Percentiles rank a stretch among this genome's conserved stretches.
Evolutionary conservation across 2,888 invertebrate genomes (phyloP).

Genomic region (Cyaniris semiargus): DNA sequence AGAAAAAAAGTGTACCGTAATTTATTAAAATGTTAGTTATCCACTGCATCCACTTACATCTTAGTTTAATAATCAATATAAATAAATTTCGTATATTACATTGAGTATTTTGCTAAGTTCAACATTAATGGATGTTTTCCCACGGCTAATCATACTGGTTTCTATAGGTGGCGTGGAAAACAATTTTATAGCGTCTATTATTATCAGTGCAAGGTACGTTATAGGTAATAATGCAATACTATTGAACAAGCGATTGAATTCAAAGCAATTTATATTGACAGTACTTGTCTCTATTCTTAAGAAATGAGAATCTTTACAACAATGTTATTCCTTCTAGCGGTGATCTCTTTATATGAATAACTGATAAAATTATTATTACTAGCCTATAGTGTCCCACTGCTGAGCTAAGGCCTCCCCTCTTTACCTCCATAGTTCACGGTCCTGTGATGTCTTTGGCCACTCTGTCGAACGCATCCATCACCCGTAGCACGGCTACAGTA

Average conservation of each 20-base stretch:
- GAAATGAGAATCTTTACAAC: not conserved
- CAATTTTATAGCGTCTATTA: constrained; percentile 9
- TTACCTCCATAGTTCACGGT: no score
- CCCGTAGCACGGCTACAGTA: no score
- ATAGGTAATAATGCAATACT: not conserved
- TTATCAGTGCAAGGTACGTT: constrained; percentile 2
- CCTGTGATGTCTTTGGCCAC: no score
- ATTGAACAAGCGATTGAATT: not conserved
- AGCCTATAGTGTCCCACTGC: no score
- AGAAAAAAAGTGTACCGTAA: no score
- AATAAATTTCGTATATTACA: not conserved
- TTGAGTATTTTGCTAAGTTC: not conserved
- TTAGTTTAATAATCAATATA: not conserved
- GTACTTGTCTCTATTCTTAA: not conserved
- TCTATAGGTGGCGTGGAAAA: constrained; percentile 26
- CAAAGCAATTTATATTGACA: constrained; percentile 8
- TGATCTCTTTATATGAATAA: not conserved
- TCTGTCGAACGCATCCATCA: no score
- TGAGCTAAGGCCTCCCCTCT: no score
- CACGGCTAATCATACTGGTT: constrained; percentile 4
- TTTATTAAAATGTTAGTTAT: not conserved
- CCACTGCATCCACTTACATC: no score
- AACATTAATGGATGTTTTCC: constrained; percentile 13
- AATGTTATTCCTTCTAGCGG: not conserved
- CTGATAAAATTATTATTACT: no score